These are phyloP conservation scores for Acholoe squamosa DNA, from an alignment of 2,888 invertebrate genomes.

Conservation along the genomic window DNA sequence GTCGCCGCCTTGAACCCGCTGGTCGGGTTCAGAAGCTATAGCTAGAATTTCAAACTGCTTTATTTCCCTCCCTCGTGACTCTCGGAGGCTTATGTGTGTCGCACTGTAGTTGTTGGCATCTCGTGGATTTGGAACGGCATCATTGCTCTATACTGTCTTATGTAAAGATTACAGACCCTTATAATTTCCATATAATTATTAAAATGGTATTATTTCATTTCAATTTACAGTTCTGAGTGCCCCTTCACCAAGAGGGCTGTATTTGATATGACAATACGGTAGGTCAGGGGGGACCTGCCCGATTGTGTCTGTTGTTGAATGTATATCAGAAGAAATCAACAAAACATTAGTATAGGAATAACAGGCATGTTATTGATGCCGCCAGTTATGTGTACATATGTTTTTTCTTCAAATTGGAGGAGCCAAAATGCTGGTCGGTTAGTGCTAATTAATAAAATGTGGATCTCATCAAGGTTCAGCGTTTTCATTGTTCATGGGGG, in stretches of 20 bases:
- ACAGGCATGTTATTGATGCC: neutral
- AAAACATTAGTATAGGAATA: neutral
- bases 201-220: neutral
- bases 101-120: no score
- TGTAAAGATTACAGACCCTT: no score
- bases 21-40: constrained; percentile 26
- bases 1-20: constrained; percentile 40
- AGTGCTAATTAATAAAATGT: constrained; percentile 34
- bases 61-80: neutral
- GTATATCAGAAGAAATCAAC: neutral
- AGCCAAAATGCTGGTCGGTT: constrained; percentile 41
- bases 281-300: no score
- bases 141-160: no score
- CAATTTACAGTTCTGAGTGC: no score
- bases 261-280: no score
- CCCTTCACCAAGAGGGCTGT: no score
- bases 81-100: no score
- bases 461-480: neutral
- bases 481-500: no score
- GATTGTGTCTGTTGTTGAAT: neutral
- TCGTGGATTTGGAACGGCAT: no score
- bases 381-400: neutral
- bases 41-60: neutral
- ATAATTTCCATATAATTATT: neutral
- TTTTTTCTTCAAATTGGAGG: neutral